Conservation (phyloP, 2,797 vertebrate genomes). For the Eidolon dupreanum region DNA sequence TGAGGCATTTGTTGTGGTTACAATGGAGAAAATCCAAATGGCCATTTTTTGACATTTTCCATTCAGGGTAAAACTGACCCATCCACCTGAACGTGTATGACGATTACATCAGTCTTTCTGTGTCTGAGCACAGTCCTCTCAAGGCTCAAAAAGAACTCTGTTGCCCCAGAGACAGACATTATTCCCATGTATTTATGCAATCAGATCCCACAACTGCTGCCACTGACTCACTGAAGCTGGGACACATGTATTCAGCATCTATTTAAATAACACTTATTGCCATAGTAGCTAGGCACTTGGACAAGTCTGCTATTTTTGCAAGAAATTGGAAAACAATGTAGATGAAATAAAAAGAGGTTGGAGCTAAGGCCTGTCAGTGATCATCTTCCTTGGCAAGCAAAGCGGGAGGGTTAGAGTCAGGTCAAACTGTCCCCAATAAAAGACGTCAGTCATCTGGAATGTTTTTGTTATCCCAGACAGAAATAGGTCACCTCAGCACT, state of each 20-base stretch:
- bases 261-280: slow-evolving; percentile 68
- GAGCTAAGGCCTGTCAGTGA: not conserved
- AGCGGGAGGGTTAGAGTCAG: slow-evolving; percentile 69
- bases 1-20: not conserved
- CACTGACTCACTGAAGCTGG: slow-evolving; percentile 53
- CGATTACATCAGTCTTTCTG: not conserved
- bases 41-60: not conserved
- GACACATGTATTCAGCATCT: slow-evolving; percentile 48
- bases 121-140: not conserved
- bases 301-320: slow-evolving; percentile 67
- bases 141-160: not conserved
- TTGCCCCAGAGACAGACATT: slow-evolving; percentile 21
- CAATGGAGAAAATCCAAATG: not conserved
- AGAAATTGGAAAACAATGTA: slow-evolving; percentile 55
- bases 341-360: slow-evolving; percentile 47
- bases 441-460: slow-evolving; percentile 63
- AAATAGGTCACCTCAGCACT: slow-evolving; percentile 71
- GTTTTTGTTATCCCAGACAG: slow-evolving; percentile 56
- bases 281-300: slow-evolving; percentile 62
- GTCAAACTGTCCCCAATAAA: slow-evolving; percentile 62
- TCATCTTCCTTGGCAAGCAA: slow-evolving; percentile 52
- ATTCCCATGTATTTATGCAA: slow-evolving; percentile 52
- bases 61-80: not conserved
- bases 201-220: slow-evolving; percentile 23
- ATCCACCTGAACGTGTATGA: not conserved